A percentile compares a stretch with the other conserved stretches of the same genome.
Conservation (phyloP, 2,113 vertebrate genomes). For the Antigone vipio region DNA sequence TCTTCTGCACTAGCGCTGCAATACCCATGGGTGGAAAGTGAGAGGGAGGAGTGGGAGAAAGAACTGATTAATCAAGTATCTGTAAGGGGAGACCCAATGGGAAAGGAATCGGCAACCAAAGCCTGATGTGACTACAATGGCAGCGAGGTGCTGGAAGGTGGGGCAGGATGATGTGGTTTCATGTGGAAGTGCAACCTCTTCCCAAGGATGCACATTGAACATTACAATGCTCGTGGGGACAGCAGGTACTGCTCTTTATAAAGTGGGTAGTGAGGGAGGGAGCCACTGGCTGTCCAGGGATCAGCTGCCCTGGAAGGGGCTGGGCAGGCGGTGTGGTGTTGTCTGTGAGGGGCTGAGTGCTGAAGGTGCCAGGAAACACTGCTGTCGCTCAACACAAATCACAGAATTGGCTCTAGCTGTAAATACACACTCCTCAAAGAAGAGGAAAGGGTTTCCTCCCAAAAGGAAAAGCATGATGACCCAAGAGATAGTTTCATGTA, state of each 20-base stretch:
- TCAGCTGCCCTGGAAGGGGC: neutral
- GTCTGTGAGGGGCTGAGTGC: neutral
- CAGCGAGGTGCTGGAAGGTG: neutral
- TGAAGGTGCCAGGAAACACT: neutral
- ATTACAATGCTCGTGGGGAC: fast-evolving
- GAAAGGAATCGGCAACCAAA: neutral
- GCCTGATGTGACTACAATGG: neutral
- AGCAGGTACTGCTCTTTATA: neutral
- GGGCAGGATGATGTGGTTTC: neutral
- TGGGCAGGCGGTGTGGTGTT: neutral
- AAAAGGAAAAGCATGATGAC: neutral
- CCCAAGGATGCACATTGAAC: neutral
- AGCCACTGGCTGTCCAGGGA: neutral
- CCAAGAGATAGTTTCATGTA: neutral
- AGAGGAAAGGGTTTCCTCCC: neutral
- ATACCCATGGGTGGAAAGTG: neutral
- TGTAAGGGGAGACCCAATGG: neutral
- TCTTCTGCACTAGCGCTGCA: neutral
- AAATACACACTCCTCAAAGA: neutral
- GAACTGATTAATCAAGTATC: neutral
- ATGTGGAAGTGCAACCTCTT: neutral
- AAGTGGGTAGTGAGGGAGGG: neutral
- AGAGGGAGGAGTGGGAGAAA: neutral
- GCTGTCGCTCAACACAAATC: neutral
- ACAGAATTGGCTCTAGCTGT: neutral